A percentile compares a stretch with the other conserved stretches of the same genome.
phyloP scores from a whole-genome alignment of 2,797 vertebrate species.

The Eulemur rubriventer region DNA sequence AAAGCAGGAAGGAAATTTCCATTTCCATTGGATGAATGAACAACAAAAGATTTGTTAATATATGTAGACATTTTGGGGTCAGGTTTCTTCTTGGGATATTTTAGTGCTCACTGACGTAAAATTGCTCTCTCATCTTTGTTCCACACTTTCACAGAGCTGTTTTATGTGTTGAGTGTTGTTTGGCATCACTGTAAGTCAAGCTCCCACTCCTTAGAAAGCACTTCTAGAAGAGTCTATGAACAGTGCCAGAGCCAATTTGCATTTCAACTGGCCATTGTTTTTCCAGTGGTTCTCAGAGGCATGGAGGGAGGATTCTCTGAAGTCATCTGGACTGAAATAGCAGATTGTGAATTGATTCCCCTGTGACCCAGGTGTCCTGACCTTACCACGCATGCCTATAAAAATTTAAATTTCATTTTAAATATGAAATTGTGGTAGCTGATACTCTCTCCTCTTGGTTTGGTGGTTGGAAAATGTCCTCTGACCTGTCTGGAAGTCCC shows the following conservation, averaged over 20 bases:
- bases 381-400: neutral
- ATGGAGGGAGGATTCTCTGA: neutral
- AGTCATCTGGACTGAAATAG: neutral
- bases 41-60: neutral
- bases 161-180: neutral
- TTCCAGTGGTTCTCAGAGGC: neutral
- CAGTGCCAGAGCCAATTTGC: neutral
- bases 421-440: neutral
- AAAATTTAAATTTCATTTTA: neutral
- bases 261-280: neutral
- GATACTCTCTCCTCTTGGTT: neutral
- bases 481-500: neutral
- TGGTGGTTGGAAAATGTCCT: neutral
- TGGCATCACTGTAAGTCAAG: neutral
- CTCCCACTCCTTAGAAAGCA: neutral
- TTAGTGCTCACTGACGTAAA: neutral
- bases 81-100: neutral
- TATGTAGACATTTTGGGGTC: neutral
- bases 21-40: neutral
- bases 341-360: neutral
- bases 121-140: neutral
- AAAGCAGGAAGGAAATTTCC: constrained; percentile 9
- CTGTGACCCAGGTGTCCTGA: neutral
- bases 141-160: neutral
- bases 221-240: neutral